Conservation (phyloP, 1,140 invertebrate genomes). For the Adoxophyes honmai region DNA sequence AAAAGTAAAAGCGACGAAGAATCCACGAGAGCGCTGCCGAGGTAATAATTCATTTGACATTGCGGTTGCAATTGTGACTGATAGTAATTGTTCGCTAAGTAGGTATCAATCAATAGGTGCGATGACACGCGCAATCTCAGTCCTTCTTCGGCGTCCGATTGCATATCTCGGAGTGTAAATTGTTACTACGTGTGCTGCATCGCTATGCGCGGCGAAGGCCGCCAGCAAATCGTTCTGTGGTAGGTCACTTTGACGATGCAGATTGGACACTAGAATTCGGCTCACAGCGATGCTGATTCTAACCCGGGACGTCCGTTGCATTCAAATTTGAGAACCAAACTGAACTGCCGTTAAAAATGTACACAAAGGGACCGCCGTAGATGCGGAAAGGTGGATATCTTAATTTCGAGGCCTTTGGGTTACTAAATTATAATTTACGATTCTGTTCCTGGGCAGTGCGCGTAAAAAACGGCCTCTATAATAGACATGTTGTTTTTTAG, state of each 20-base stretch:
- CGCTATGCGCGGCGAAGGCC: constrained; percentile 39
- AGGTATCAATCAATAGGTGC: too few relatives aligned
- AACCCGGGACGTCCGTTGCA: constrained; percentile 42
- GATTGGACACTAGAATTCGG: constrained; percentile 43
- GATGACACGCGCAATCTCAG: not conserved
- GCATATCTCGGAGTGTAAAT: constrained; percentile 45
- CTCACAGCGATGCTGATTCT: constrained; percentile 33
- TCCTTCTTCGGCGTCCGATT: constrained; percentile 20
- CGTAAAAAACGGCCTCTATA: constrained; percentile 61
- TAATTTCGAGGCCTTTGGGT: constrained; percentile 61
- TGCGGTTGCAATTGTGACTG: not conserved
- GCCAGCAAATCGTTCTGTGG: constrained; percentile 57
- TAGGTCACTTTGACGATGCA: constrained; percentile 61
- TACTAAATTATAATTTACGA: constrained; percentile 75
- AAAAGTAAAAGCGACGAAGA: constrained; percentile 57
- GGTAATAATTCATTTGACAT: too few relatives aligned
- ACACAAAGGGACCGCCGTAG: constrained; percentile 58
- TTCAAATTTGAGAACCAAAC: constrained; percentile 45
- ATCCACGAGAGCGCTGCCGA: too few relatives aligned
- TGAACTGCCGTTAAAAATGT: constrained; percentile 41
- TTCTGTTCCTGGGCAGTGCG: constrained; percentile 50
- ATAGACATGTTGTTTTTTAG: constrained; percentile 71
- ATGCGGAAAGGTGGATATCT: constrained; percentile 61
- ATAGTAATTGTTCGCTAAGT: not conserved
- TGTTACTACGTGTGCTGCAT: constrained; percentile 58